Evolutionary conservation across 2,888 invertebrate species (phyloP), one percentile per base, ranked within the genome.

Genomic region (Polylopha cassiicola): DNA sequence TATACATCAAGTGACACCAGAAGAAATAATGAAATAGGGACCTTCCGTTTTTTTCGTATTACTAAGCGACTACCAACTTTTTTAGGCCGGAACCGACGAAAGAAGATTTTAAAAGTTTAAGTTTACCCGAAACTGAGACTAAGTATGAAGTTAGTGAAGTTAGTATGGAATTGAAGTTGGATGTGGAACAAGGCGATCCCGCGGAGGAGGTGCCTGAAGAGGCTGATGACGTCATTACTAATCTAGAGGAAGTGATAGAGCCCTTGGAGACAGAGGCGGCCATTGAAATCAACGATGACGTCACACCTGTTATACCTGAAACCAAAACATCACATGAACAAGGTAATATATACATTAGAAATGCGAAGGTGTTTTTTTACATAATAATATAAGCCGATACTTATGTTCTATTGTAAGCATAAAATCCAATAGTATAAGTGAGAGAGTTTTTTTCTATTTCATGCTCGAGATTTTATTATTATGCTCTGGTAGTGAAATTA

Each of bases 101-200:
- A 56, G 75, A 72, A 8, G 72, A 70, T 5, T 51, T 46, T 59
- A 41, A 73, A 44, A 61, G 66, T 34, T 49, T 53, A 10, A 52
- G 47, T 2, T 29, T 50, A 39, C 47, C 58, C 3, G 58, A 52
- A 26, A 49, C 4, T 7, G 7, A 18, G 7, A 5, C 7, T 5
- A 18, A n/a, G n/a, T n/a, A n/a, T n/a, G n/a, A n/a, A n/a, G n/a
- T n/a, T n/a, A n/a, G 50, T 18, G 74, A 73, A 32, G 41, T 48
- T 2, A 47, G 55, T 2, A 43, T 53, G 6, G 70, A 69, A 38
- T 43, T 56, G 3, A 60, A 55, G 15, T 37, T 32, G 13, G 31
- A 29, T 10, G 30, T 37, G 4, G 38, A 29, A 8, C 53, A 53
- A 10, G 43, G 44, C 3, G 41, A 39, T 1, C 51, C 31, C 9